Base-by-base conservation (phyloP, 2,888 invertebrate species). In the Caradrina clavipalpis region DNA sequence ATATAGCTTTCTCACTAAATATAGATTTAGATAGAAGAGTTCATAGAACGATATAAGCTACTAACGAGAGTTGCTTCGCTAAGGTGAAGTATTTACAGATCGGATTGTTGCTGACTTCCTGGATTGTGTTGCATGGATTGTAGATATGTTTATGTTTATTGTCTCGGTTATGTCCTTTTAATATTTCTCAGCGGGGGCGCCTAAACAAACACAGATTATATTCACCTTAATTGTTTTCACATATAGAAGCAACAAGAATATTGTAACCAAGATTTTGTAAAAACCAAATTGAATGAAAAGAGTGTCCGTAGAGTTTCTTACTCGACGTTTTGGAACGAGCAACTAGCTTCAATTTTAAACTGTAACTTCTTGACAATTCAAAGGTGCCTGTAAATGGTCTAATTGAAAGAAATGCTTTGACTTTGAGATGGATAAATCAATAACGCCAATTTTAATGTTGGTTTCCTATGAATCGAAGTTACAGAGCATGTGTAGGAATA, bases 41-140 rank as follows among this genome's bases (percentile, higher is more conserved):
- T 82, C 76, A 79, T 73, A 78, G 82, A 62, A 83, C 81, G 81
- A 77, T 82, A 75, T 69, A 74, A 68, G 70, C 77, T 39, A 26
- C 59, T 63, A 65, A 60, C 70, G 53, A 66, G 78, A 59, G 61
- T 59, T 64, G 62, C 65, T 63, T 51, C 49, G 61, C 60, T 75
- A 63, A 70, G 65, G 62, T 70, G 75, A 50, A 66, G 76, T 78
- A 78, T 78, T 78, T 78, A 75, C 76, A 79, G 78, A 75, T 61
- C 80, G 49, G 68, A 67, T 73, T 67, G 76, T 69, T 73, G 19
- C 56, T 66, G 76, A 79, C 77, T 78, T 77, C 77, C 76, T 65
- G 80, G 77, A 66, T 69, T 70, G 62, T 55, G 55, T 51, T 61
- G 69, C 57, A 49, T 65, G 74, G 17, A 65, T 49, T 61, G 10